Conservation (phyloP, 2,797 vertebrate species). For the Phoeniculus purpureus region DNA sequence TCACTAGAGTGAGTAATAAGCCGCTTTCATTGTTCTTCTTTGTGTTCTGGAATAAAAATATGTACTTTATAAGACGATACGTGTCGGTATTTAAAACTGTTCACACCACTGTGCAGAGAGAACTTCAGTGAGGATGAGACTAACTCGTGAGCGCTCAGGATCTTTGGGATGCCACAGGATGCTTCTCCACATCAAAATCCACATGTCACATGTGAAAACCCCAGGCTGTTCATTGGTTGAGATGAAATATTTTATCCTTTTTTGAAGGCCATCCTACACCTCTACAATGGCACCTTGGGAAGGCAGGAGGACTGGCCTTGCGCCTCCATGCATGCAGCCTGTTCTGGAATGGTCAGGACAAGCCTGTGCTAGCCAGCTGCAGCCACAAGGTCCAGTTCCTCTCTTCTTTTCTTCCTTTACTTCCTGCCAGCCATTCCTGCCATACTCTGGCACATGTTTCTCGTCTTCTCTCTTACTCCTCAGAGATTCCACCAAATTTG, state of each 20-base stretch:
- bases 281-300: not conserved
- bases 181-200: not conserved
- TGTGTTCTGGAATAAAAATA: not conserved
- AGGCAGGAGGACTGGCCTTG: not conserved
- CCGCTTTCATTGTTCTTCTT: not conserved
- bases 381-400: not conserved
- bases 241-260: not conserved
- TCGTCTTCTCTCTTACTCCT: not conserved
- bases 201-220: not conserved
- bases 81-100: not conserved
- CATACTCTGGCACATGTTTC: not conserved
- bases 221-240: not conserved
- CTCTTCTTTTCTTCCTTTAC: not conserved
- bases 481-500: not conserved
- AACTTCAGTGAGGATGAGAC: not conserved
- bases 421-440: not conserved
- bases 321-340: not conserved
- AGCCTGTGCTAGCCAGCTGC: not conserved
- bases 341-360: not conserved
- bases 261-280: not conserved
- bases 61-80: not conserved
- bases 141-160: not conserved
- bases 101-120: not conserved
- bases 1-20: not conserved
- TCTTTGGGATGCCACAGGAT: not conserved